Percentiles rank a stretch among this genome's conserved stretches.
Conservation (phyloP, 2,888 invertebrate species). For the Philhelius pedissequus region DNA sequence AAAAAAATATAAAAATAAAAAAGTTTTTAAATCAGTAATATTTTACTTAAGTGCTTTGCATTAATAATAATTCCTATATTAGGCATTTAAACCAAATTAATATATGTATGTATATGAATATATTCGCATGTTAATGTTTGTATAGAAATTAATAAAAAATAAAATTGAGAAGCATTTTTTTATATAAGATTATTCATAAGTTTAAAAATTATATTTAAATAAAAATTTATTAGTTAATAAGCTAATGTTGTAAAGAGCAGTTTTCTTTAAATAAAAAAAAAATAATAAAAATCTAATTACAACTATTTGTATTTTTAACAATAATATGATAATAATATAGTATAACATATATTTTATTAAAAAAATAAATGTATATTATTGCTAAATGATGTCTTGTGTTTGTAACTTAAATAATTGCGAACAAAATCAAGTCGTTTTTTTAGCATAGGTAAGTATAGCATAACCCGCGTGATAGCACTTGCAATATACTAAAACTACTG, state of each 20-base stretch:
- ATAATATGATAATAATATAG: not conserved
- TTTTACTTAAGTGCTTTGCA: not conserved
- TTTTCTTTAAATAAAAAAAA: not conserved
- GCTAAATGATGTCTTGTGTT: not conserved
- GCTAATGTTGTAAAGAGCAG: not conserved
- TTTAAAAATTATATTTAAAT: not conserved
- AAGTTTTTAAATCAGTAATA: not conserved
- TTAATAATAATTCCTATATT: slow-evolving; percentile 47
- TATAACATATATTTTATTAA: not conserved
- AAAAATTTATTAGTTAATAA: not conserved
- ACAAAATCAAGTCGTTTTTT: no score
- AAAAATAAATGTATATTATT: not conserved
- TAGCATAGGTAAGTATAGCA: no score
- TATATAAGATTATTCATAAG: not conserved
- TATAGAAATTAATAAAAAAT: not conserved
- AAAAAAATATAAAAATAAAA: not conserved
- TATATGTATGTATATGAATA: not conserved
- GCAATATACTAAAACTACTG: no score
- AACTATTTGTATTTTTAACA: not conserved
- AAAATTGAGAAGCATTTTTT: not conserved
- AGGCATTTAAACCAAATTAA: slow-evolving; percentile 27
- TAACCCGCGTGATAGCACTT: no score
- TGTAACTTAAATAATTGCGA: not conserved
- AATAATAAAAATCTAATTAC: not conserved
- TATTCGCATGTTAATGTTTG: slow-evolving; percentile 11